Evolutionary conservation across 1,140 invertebrate genomes (phyloP).

Genomic region (Mylabris phalerata): DNA sequence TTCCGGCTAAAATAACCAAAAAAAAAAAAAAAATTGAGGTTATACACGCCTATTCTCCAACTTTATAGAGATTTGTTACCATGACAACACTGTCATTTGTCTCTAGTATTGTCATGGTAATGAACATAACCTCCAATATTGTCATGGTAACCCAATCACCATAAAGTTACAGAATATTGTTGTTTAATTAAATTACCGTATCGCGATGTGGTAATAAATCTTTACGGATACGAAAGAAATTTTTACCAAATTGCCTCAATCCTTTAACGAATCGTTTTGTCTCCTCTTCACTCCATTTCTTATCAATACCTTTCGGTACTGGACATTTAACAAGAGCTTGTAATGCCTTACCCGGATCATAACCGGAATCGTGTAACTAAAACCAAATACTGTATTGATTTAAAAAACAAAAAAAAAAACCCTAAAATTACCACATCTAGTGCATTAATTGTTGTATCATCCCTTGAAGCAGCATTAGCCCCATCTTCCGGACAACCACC

Average conservation of each 20-base stretch:
- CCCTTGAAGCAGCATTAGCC: conserved; percentile 89
- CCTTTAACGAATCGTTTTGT: conserved; percentile 98
- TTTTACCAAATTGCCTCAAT: conserved; percentile 95
- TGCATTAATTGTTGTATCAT: conserved; percentile 97
- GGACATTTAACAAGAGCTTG: conserved; percentile 96
- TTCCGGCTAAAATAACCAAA: conserved; percentile 60
- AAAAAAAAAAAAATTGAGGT: background rate
- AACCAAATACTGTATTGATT: conserved; percentile 22
- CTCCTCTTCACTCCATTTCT: conserved; percentile 97
- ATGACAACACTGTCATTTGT: too few species aligned
- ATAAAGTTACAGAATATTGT: background rate
- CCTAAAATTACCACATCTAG: conserved; percentile 70
- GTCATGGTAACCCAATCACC: background rate
- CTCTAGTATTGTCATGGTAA: too few species aligned
- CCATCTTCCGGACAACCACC: conserved; percentile 94
- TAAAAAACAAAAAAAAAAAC: background rate
- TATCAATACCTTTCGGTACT: conserved; percentile 92
- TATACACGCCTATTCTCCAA: too few species aligned
- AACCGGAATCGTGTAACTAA: conserved; percentile 85
- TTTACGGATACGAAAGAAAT: conserved; percentile 96
- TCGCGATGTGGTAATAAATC: conserved; percentile 94
- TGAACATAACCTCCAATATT: too few species aligned
- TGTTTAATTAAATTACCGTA: conserved; percentile 57
- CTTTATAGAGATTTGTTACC: too few species aligned
- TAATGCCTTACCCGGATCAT: conserved; percentile 90